Percentiles rank a stretch among this genome's conserved stretches.
Evolutionary conservation across 2,113 vertebrate species (phyloP).

Genomic region (Leptobrachium ailaonicum): DNA sequence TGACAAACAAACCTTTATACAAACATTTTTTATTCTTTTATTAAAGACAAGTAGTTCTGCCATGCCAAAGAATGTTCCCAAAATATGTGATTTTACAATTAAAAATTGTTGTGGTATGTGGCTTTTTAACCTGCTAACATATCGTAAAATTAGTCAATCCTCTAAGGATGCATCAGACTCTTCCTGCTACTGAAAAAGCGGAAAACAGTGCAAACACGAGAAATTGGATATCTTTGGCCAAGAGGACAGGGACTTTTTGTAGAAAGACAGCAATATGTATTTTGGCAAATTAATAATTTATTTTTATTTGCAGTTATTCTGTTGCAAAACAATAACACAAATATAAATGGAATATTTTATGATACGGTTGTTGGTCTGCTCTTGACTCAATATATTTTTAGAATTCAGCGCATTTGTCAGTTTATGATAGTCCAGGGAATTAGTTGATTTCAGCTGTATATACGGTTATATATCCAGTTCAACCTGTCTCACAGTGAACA

Average conservation of each 20-base stretch:
- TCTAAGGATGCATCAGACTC: conserved; percentile 56
- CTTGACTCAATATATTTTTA: too few species aligned
- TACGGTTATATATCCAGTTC: too few species aligned
- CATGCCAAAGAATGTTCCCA: conserved; percentile 41
- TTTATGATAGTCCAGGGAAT: too few species aligned
- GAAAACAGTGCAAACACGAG: conserved; percentile 70
- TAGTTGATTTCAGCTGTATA: too few species aligned
- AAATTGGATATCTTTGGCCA: conserved; percentile 69
- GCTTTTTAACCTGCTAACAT: conserved; percentile 56
- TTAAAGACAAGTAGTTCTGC: background rate
- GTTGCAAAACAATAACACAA: too few species aligned
- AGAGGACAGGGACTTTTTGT: conserved; percentile 58
- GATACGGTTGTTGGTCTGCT: too few species aligned
- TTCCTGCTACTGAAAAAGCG: conserved; percentile 80
- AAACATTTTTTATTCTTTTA: background rate
- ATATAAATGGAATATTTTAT: too few species aligned
- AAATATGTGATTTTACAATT: conserved; percentile 46
- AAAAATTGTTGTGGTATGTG: conserved; percentile 61
- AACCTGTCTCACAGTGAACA: too few species aligned
- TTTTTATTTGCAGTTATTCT: too few species aligned
- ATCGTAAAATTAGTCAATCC: conserved; percentile 24
- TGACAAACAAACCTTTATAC: conserved; percentile 36
- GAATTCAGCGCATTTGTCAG: too few species aligned
- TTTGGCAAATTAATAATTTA: too few species aligned
- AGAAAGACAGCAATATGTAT: too few species aligned